phyloP scores from a whole-genome alignment of 1,140 invertebrate species.

The Uloborus diversus region DNA sequence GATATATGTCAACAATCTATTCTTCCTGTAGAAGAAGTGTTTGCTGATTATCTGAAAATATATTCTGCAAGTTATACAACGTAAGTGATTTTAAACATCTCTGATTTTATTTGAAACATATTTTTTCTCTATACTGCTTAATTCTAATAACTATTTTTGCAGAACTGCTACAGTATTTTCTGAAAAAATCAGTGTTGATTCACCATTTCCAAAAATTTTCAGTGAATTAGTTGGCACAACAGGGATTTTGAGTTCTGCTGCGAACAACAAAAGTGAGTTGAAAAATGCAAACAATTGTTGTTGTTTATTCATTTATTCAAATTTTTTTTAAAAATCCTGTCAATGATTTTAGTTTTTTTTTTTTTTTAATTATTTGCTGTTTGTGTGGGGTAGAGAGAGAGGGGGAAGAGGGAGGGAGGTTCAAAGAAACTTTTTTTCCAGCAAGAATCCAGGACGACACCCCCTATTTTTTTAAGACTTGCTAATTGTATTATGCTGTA shows the following conservation, averaged over 20 bases:
- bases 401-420: too few species aligned
- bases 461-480: too few species aligned
- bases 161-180: conserved; percentile 16
- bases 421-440: too few species aligned
- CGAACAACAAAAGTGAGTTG: background rate
- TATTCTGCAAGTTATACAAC: conserved; percentile 24
- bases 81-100: conserved; percentile 5
- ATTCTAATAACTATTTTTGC: background rate
- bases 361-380: too few species aligned
- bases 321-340: too few species aligned
- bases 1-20: background rate
- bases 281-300: too few species aligned
- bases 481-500: too few species aligned
- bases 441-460: too few species aligned
- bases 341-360: too few species aligned
- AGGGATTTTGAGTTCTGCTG: conserved; percentile 10
- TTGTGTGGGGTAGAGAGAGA: too few species aligned
- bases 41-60: conserved; percentile 24
- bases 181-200: conserved; percentile 14
- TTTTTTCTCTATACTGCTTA: background rate
- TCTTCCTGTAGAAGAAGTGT: conserved; percentile 18
- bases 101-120: background rate
- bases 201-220: conserved; percentile 35
- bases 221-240: background rate
- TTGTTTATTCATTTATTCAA: too few species aligned